Percentiles rank a stretch among this genome's conserved stretches.
These are phyloP conservation scores for Limnodromus scolopaceus DNA, from an alignment of 2,797 vertebrate genomes.

Conservation along the genomic window DNA sequence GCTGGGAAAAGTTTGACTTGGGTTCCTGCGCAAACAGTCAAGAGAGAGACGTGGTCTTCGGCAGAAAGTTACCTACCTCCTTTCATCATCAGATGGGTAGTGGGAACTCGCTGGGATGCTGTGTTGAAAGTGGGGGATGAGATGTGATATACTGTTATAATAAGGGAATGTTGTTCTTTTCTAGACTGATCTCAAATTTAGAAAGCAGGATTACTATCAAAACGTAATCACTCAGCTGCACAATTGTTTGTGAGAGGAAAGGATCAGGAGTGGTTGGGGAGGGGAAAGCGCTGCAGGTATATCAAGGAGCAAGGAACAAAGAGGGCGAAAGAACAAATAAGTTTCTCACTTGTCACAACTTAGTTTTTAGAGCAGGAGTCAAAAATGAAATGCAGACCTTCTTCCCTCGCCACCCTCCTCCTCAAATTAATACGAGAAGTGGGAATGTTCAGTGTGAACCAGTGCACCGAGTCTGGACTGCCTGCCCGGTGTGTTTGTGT, in stretches of 20 bases:
- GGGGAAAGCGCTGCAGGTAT: background rate
- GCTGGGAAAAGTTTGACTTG: background rate
- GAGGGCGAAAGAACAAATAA: background rate
- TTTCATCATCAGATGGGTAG: conserved; percentile 36
- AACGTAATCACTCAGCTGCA: background rate
- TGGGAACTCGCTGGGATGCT: conserved; percentile 28
- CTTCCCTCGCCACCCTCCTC: background rate
- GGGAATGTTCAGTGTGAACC: background rate
- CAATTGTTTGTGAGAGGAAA: conserved; percentile 20
- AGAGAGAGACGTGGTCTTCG: background rate
- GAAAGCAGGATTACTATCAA: conserved; percentile 47
- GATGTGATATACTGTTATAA: conserved; percentile 61
- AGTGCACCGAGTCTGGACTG: background rate
- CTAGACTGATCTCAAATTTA: conserved; percentile 52
- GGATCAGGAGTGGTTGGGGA: background rate
- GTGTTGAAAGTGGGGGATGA: conserved; percentile 66
- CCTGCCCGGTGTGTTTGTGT: background rate
- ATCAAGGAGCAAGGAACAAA: background rate
- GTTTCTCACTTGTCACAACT: background rate
- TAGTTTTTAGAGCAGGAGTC: background rate
- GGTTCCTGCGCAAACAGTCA: background rate
- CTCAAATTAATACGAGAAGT: background rate
- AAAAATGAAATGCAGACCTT: background rate
- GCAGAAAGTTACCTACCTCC: conserved; percentile 28
- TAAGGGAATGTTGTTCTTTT: conserved; percentile 61